Conservation (phyloP, 2,888 invertebrate species). For the Leptopilina drosophilae region DNA sequence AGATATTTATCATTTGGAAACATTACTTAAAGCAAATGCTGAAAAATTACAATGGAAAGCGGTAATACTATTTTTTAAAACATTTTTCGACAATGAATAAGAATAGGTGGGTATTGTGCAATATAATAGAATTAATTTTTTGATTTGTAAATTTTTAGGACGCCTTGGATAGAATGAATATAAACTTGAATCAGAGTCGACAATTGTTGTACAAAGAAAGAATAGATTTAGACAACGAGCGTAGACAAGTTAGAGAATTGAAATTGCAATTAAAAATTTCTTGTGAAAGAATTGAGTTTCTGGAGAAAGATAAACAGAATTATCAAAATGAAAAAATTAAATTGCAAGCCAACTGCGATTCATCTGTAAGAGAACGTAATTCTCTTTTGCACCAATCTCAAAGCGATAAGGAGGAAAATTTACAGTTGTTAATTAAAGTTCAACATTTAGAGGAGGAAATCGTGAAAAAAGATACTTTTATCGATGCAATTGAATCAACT, state of each 20-base stretch:
- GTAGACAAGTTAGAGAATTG: constrained; percentile 60
- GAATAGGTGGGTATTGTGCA: too few relatives aligned
- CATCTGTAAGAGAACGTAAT: constrained; percentile 62
- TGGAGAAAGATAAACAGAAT: constrained; percentile 66
- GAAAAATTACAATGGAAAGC: constrained; percentile 66
- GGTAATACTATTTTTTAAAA: constrained; percentile 52
- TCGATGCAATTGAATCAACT: neutral
- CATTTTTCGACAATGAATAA: too few relatives aligned
- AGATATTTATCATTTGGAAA: constrained; percentile 64
- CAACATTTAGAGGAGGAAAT: constrained; percentile 58
- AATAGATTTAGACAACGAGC: constrained; percentile 64
- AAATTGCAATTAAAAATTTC: constrained; percentile 61
- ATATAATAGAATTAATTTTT: too few relatives aligned
- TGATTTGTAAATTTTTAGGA: constrained; percentile 53
- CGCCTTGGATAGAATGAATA: constrained; percentile 60
- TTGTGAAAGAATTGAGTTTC: constrained; percentile 56
- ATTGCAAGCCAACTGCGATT: constrained; percentile 62
- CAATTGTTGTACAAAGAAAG: constrained; percentile 59
- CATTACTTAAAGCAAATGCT: constrained; percentile 63
- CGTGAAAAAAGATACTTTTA: constrained; percentile 46
- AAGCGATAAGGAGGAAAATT: constrained; percentile 61
- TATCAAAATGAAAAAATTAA: constrained; percentile 61
- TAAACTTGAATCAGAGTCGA: constrained; percentile 61
- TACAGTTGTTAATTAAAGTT: constrained; percentile 61
- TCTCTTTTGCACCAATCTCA: constrained; percentile 63